Evolutionary conservation across 2,888 invertebrate species (phyloP), one percentile per base, ranked within the genome.

Genomic region (Heteropelma amictum): DNA sequence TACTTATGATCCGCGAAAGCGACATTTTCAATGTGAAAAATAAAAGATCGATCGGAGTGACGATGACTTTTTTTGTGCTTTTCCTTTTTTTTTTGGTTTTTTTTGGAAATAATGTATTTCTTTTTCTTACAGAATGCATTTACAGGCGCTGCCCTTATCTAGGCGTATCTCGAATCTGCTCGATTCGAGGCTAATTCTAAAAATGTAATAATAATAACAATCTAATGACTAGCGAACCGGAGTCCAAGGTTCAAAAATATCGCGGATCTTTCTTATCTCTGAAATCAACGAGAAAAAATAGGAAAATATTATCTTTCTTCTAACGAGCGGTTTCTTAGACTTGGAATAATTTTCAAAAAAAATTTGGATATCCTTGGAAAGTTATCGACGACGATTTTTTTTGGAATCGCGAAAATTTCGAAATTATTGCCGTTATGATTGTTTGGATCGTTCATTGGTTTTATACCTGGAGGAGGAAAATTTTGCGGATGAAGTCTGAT

Each of bases 401-500:
- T n/a, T n/a, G n/a, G n/a, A n/a, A n/a, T n/a, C n/a, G n/a, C n/a
- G n/a, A n/a, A n/a, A n/a, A n/a, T n/a, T n/a, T n/a, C n/a, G n/a
- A n/a, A n/a, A n/a, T n/a, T n/a, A n/a, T n/a, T n/a, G n/a, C n/a
- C n/a, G n/a, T n/a, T 5, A 21, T 2, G 8, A 19, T 21, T n/a
- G 2, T 35, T 38, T 12, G 19, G 17, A 7, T 2, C 19, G 1
- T n/a, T n/a, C n/a, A n/a, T n/a, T n/a, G 23, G 4, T 45, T 49
- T 30, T 4, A 72, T 81, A 88, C 88, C 79, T 78, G 87, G 87
- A 23, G 76, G 67, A 10, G 84, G 85, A 78, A 88, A 89, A 69
- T 84, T 83, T 56, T 88, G 86, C 30, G 89, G 88, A 78, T 88
- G 85, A 3, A 14, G 77, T 8, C 49, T 85, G 45, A 89, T 82